Evolutionary conservation across 2,113 vertebrate species (phyloP).

Genomic region (Columba livia): DNA sequence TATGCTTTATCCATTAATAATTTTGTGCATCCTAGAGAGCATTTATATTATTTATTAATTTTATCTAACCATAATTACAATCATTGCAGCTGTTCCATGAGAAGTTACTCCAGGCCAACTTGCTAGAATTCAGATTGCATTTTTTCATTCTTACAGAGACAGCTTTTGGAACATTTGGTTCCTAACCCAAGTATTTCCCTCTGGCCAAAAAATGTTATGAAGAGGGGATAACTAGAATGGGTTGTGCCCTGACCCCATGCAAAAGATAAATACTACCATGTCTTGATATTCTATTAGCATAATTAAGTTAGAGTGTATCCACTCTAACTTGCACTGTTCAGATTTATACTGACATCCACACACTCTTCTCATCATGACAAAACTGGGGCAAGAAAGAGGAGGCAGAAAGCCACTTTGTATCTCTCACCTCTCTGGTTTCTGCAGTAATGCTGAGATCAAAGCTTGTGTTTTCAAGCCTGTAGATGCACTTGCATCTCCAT

Average conservation of each 20-base stretch:
- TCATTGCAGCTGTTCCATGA: conserved; percentile 52
- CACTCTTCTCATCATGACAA: not conserved
- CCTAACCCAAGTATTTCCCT: not conserved
- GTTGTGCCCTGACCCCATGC: not conserved
- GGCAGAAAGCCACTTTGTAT: not conserved
- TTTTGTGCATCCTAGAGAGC: conserved; percentile 55
- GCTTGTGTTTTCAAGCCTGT: not conserved
- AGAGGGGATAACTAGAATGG: not conserved
- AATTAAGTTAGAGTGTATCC: not conserved
- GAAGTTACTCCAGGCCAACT: conserved; percentile 41
- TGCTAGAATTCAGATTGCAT: conserved; percentile 37
- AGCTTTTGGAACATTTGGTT: not conserved
- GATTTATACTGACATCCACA: not conserved
- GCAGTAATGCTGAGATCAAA: not conserved
- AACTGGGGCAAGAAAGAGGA: not conserved
- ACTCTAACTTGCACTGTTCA: not conserved
- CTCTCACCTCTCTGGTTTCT: not conserved
- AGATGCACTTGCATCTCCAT: not conserved
- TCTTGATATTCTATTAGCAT: not conserved
- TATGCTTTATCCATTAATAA: conserved; percentile 69
- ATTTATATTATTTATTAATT: conserved; percentile 70
- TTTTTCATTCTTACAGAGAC: not conserved
- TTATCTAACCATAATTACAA: conserved; percentile 41
- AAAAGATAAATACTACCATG: not conserved
- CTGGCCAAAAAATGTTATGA: not conserved